Evolutionary conservation across 2,797 vertebrate species (phyloP).

Genomic region (Echeneis naucrates): DNA sequence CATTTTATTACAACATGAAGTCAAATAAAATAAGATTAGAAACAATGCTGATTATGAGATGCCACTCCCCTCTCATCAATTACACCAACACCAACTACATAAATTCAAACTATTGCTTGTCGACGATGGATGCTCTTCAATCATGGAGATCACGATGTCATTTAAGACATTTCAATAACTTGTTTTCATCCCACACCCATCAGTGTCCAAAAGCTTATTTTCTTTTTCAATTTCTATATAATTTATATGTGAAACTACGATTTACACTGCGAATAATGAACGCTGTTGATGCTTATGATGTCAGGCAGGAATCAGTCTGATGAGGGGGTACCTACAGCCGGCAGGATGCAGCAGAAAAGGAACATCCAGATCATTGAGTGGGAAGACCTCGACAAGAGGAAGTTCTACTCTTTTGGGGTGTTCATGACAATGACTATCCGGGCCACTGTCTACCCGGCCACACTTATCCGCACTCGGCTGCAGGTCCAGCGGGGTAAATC

Average conservation of each 20-base stretch:
- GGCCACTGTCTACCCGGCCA: slow-evolving; percentile 95
- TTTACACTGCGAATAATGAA: background rate
- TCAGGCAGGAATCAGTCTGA: slow-evolving; percentile 67
- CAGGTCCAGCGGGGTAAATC: slow-evolving; percentile 97
- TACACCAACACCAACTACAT: too few relatives aligned
- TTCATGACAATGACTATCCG: slow-evolving; percentile 98
- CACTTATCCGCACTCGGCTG: slow-evolving; percentile 93
- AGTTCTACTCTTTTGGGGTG: slow-evolving; percentile 95
- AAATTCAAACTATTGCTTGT: too few relatives aligned
- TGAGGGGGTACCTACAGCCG: slow-evolving; percentile 46
- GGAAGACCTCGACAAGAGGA: slow-evolving; percentile 98
- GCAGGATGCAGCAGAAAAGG: slow-evolving; percentile 84
- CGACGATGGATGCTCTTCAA: too few relatives aligned
- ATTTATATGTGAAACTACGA: background rate
- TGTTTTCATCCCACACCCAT: background rate
- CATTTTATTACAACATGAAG: too few relatives aligned
- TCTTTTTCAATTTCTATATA: background rate
- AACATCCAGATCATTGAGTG: slow-evolving; percentile 99
- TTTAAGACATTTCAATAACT: background rate
- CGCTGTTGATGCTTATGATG: slow-evolving; percentile 12
- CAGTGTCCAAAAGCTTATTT: background rate
- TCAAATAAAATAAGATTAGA: too few relatives aligned
- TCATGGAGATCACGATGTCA: background rate
- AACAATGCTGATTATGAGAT: too few relatives aligned
- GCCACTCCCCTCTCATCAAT: too few relatives aligned